Conservation (phyloP, 2,797 vertebrate genomes). For the Diceros bicornis region DNA sequence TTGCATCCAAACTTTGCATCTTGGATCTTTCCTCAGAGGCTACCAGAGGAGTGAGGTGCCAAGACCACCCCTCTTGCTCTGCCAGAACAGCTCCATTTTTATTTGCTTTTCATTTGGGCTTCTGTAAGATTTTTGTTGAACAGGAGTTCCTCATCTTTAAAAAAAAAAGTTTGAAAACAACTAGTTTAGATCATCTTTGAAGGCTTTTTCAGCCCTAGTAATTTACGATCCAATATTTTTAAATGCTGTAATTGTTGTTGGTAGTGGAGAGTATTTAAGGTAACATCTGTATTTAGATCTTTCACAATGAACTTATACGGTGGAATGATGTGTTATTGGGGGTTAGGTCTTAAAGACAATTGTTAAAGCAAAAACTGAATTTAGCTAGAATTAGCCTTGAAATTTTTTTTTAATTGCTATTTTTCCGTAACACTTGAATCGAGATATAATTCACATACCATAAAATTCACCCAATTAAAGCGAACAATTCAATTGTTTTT, state of each 20-base stretch:
- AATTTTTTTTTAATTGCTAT: not conserved
- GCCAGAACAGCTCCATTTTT: not conserved
- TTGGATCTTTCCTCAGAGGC: not conserved
- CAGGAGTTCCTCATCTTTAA: not conserved
- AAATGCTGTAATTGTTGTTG: not conserved
- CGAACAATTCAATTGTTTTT: not conserved
- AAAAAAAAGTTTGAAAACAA: not conserved
- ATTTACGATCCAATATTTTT: not conserved
- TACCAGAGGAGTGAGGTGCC: not conserved
- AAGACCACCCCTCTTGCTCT: not conserved
- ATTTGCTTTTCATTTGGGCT: not conserved
- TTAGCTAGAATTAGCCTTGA: not conserved
- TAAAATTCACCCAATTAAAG: not conserved
- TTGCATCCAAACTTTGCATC: not conserved
- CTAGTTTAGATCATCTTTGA: not conserved
- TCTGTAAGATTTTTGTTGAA: not conserved
- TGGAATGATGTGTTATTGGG: not conserved
- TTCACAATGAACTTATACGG: not conserved
- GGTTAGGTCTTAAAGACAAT: conserved; percentile 19
- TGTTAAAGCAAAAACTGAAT: not conserved
- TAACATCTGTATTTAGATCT: not conserved
- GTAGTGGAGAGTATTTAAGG: not conserved
- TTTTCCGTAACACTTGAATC: not conserved
- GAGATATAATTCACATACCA: not conserved
- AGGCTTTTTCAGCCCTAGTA: not conserved